Percentiles rank a stretch among this genome's conserved stretches.
Evolutionary conservation across 2,797 vertebrate species (phyloP).

Genomic region (Liparis tanakae): DNA sequence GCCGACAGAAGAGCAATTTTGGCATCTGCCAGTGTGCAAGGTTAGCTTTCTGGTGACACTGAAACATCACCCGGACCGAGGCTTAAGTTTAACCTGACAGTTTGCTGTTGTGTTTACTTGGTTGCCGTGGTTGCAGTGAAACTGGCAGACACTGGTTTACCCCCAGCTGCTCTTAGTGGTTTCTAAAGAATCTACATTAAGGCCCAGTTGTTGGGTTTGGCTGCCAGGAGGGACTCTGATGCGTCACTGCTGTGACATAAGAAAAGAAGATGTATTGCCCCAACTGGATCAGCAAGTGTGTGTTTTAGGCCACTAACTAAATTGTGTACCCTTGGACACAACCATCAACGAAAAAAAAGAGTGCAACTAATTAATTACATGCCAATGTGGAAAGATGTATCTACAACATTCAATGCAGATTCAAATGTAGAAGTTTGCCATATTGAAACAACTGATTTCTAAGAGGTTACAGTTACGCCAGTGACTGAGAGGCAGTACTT

Average conservation of each 20-base stretch:
- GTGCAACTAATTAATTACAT: background rate
- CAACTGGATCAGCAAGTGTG: conserved; percentile 65
- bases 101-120: conserved; percentile 85
- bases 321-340: conserved; percentile 26
- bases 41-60: conserved; percentile 82
- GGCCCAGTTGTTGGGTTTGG: conserved; percentile 87
- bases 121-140: conserved; percentile 83
- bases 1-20: conserved; percentile 68
- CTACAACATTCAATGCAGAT: background rate
- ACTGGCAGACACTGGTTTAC: conserved; percentile 83
- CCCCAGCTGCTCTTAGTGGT: conserved; percentile 88
- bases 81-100: conserved; percentile 87
- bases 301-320: conserved; percentile 20
- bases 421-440: background rate
- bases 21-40: conserved; percentile 74
- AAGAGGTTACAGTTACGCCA: background rate
- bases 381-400: background rate
- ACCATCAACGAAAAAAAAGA: background rate
- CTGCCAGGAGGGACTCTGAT: conserved; percentile 80
- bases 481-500: background rate
- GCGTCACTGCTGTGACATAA: conserved; percentile 71
- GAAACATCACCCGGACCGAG: conserved; percentile 80
- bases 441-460: conserved; percentile 7
- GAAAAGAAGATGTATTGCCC: conserved; percentile 71
- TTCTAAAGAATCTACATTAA: conserved; percentile 87